phyloP scores from a whole-genome alignment of 2,888 invertebrate genomes.

The Anarsia innoxiella region DNA sequence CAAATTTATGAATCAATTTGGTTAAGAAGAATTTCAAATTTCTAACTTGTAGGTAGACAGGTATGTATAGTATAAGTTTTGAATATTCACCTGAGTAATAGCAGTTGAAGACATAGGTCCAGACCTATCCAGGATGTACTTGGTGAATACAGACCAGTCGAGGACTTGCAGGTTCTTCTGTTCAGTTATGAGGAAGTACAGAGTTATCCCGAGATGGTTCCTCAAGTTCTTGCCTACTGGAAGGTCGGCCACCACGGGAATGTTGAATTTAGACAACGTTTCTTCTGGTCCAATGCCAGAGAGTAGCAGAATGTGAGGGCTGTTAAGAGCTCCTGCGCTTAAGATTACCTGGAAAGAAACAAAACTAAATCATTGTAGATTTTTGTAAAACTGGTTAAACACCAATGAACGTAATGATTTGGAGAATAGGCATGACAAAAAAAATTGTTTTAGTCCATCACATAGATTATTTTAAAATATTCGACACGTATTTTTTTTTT shows the following conservation, averaged over 20 bases:
- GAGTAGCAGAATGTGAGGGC: constrained; percentile 77
- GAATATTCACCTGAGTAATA: constrained; percentile 73
- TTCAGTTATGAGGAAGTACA: constrained; percentile 62
- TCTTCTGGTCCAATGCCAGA: constrained; percentile 78
- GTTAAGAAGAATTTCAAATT: no score
- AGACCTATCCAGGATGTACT: constrained; percentile 68
- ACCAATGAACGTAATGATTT: no score
- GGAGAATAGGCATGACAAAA: no score
- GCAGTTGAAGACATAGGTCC: constrained; percentile 79
- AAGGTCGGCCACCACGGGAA: constrained; percentile 74
- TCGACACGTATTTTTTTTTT: no score
- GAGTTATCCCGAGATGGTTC: constrained; percentile 77
- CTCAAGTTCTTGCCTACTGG: constrained; percentile 78
- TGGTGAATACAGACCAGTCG: constrained; percentile 72
- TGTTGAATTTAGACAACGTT: constrained; percentile 62
- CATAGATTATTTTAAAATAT: no score
- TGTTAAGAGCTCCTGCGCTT: constrained; percentile 78
- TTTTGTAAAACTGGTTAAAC: no score
- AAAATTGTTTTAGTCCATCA: no score
- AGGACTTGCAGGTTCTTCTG: constrained; percentile 62
- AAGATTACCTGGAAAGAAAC: constrained; percentile 77
- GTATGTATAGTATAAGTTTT: background rate
- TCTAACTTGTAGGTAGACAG: no score
- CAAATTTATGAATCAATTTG: no score
- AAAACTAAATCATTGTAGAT: no score